Evolutionary conservation across 1,140 invertebrate species (phyloP).

Genomic region (Dreissena polymorpha): DNA sequence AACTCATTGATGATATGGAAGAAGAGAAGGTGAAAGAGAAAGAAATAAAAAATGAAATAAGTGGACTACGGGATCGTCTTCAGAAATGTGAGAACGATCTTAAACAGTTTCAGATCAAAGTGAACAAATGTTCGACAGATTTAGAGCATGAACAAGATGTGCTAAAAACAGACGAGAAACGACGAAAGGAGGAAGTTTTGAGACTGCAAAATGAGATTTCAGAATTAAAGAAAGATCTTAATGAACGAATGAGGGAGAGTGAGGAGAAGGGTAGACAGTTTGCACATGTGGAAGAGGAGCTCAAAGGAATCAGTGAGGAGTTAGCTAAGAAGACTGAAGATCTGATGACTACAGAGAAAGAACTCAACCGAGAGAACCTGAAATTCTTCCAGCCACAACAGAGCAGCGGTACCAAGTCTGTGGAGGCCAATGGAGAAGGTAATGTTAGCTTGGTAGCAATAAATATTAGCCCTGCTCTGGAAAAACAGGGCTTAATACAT

Average conservation of each 20-base stretch:
- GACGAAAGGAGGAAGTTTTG: slow-evolving; percentile 46
- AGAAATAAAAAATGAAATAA: slow-evolving; percentile 86
- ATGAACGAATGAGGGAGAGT: slow-evolving; percentile 84
- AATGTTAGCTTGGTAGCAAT: slow-evolving; percentile 2
- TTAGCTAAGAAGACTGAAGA: slow-evolving; percentile 32
- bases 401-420: background rate
- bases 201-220: slow-evolving; percentile 49
- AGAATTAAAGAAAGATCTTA: slow-evolving; percentile 87
- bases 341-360: slow-evolving; percentile 42
- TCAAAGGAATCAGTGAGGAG: slow-evolving; percentile 89
- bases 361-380: slow-evolving; percentile 47
- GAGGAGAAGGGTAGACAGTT: slow-evolving; percentile 75
- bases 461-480: background rate
- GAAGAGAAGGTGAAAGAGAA: slow-evolving; percentile 71
- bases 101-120: slow-evolving; percentile 84
- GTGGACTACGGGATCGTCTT: slow-evolving; percentile 88
- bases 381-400: slow-evolving; percentile 42
- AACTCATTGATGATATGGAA: slow-evolving; percentile 68
- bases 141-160: slow-evolving; percentile 52
- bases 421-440: slow-evolving; percentile 39
- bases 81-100: slow-evolving; percentile 86
- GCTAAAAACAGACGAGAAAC: slow-evolving; percentile 50
- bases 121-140: slow-evolving; percentile 50
- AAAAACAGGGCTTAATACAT: too few relatives aligned
- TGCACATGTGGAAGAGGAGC: slow-evolving; percentile 90